A percentile compares a stretch with the other conserved stretches of the same genome.
phyloP scores from a whole-genome alignment of 2,113 vertebrate species.

The Vombatus ursinus region DNA sequence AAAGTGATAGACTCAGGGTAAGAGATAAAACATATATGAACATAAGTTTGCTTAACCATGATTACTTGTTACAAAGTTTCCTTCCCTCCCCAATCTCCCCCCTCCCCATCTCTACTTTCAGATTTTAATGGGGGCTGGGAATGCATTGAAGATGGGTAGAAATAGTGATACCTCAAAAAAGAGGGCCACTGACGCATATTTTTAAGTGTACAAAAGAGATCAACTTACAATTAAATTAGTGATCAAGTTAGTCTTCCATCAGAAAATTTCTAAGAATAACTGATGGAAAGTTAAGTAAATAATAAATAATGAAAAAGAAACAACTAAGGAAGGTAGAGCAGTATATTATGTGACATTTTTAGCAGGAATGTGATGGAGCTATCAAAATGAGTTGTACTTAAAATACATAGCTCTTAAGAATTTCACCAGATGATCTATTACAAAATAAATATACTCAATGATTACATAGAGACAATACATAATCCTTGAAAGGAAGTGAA shows the following conservation, averaged over 20 bases:
- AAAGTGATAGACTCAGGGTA: neutral
- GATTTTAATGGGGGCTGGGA: neutral
- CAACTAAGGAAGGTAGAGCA: neutral
- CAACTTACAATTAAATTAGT: neutral
- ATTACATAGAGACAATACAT: neutral
- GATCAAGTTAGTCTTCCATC: neutral
- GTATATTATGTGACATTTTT: neutral
- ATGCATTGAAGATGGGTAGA: neutral
- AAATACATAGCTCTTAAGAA: neutral
- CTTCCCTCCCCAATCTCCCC: neutral
- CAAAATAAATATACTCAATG: neutral
- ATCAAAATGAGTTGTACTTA: conserved; percentile 8
- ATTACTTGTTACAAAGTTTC: neutral
- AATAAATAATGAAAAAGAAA: conserved; percentile 40
- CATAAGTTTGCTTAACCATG: neutral
- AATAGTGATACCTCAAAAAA: neutral
- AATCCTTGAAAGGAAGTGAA: neutral
- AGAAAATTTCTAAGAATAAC: conserved; percentile 2
- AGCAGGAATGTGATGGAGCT: conserved; percentile 22
- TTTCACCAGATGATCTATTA: neutral
- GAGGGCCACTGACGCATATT: neutral
- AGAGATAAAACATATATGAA: neutral
- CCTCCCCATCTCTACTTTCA: neutral
- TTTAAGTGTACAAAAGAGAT: neutral
- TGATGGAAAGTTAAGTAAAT: conserved; percentile 7